Conservation (phyloP, 2,113 vertebrate genomes). For the Bos indicus region DNA sequence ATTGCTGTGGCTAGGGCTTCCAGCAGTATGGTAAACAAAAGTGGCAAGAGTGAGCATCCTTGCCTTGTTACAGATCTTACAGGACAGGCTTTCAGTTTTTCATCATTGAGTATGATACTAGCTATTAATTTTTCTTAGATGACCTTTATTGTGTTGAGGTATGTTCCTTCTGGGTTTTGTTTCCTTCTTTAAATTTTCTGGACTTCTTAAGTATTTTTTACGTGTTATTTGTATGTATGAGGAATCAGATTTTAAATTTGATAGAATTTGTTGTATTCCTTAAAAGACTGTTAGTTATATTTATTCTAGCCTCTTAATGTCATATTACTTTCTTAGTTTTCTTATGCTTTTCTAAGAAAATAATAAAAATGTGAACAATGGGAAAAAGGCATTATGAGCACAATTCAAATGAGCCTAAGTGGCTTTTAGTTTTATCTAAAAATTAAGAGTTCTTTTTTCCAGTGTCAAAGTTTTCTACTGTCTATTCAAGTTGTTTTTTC, state of each 20-base stretch:
- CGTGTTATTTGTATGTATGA: neutral
- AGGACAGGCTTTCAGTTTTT: neutral
- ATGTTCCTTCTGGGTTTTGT: neutral
- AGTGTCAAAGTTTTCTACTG: neutral
- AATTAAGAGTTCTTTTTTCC: neutral
- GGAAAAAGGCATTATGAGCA: neutral
- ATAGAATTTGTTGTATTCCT: neutral
- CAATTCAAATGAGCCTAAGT: neutral
- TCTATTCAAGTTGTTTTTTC: neutral
- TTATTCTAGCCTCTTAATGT: neutral
- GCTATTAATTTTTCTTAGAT: neutral
- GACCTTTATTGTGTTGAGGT: neutral
- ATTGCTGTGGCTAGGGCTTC: neutral
- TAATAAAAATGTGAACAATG: neutral
- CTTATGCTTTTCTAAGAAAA: conserved; percentile 2
- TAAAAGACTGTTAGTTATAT: neutral
- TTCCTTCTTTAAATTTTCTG: neutral
- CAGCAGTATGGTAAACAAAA: neutral
- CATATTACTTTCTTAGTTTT: neutral
- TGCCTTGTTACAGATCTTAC: neutral
- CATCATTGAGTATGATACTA: neutral
- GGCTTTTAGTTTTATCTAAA: conserved; percentile 10
- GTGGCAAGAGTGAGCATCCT: neutral
- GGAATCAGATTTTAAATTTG: conserved; percentile 17
- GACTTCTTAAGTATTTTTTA: neutral